These are phyloP conservation scores for Apis florea DNA, from an alignment of 1,140 invertebrate species.

Conservation along the genomic window DNA sequence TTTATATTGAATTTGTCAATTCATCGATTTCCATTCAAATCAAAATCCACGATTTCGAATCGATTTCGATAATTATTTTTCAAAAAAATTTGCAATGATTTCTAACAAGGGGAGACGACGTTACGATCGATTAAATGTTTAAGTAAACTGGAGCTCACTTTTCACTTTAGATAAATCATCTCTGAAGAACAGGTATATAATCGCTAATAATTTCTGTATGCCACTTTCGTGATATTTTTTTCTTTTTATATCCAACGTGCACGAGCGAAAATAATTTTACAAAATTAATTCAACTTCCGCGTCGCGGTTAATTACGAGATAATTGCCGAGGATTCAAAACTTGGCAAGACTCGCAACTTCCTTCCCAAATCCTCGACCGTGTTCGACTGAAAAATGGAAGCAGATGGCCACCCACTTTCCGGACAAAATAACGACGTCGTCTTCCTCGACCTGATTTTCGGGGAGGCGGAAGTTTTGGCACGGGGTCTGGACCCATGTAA, in stretches of 20 bases:
- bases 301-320: background rate
- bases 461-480: too few species aligned
- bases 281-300: too few species aligned
- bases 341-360: too few species aligned
- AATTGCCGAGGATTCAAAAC: background rate
- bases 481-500: too few species aligned
- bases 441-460: too few species aligned
- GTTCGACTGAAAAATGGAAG: background rate
- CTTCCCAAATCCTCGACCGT: too few species aligned
- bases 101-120: conserved; percentile 24
- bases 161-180: conserved; percentile 41
- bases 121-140: conserved; percentile 19
- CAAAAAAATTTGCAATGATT: background rate
- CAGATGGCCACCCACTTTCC: too few species aligned
- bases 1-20: background rate
- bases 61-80: background rate
- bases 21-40: background rate
- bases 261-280: too few species aligned
- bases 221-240: conserved; percentile 21
- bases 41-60: background rate
- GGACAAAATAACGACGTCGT: too few species aligned
- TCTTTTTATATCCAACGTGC: too few species aligned
- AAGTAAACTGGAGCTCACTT: conserved; percentile 30
- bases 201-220: conserved; percentile 30
- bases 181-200: conserved; percentile 44